These are phyloP conservation scores for Hypothenemus hampei DNA, from an alignment of 1,140 invertebrate genomes.

Conservation along the genomic window DNA sequence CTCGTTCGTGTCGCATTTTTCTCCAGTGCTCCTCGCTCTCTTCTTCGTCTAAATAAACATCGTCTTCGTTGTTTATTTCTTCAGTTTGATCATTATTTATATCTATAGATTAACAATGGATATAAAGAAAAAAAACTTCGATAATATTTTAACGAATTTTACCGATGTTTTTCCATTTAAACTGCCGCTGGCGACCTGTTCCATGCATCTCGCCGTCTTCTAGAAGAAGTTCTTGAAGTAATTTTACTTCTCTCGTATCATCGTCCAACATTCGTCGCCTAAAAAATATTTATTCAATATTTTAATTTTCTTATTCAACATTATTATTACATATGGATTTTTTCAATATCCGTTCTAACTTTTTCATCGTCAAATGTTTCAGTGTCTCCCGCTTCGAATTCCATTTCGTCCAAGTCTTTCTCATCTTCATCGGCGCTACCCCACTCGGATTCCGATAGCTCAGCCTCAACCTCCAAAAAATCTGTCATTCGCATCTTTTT, in stretches of 20 bases:
- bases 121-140: not conserved
- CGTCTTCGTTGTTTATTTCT: constrained; percentile 42
- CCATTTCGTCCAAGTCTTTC: constrained; percentile 63
- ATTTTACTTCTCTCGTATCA: constrained; percentile 70
- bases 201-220: constrained; percentile 84
- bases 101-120: constrained; percentile 12
- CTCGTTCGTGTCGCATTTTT: constrained; percentile 59
- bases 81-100: constrained; percentile 34
- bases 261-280: constrained; percentile 73
- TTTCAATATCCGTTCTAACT: constrained; percentile 60
- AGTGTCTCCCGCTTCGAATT: constrained; percentile 69
- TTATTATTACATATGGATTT: constrained; percentile 59
- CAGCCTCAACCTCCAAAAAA: constrained; percentile 82
- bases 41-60: constrained; percentile 53
- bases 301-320: not conserved
- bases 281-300: constrained; percentile 9
- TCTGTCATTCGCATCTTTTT: constrained; percentile 52
- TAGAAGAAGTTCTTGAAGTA: constrained; percentile 75
- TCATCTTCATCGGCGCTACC: constrained; percentile 76
- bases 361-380: constrained; percentile 67
- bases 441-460: constrained; percentile 78
- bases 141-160: too few relatives aligned
- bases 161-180: constrained; percentile 70
- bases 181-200: constrained; percentile 66
- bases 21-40: constrained; percentile 65